Base-by-base conservation (phyloP, 2,113 vertebrate genomes). In the Callocephalon fimbriatum region DNA sequence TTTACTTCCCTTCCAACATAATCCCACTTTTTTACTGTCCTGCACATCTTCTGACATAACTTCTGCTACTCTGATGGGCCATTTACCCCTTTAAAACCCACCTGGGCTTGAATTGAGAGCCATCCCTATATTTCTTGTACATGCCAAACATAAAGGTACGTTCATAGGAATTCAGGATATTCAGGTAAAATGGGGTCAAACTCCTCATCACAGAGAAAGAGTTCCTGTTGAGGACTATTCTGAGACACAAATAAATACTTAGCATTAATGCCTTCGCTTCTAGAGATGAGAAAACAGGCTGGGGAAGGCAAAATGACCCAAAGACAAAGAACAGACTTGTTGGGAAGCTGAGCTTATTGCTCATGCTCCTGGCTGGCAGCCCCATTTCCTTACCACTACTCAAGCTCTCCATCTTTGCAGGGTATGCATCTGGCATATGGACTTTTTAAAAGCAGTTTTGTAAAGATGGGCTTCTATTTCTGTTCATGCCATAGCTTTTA, bases 391-490 rank as follows among this genome's bases (percentile, higher is more conserved):
- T 48, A 59, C 90, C 92, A 29, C 97, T 87, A 17, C 83, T 47
- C 91, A 37, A 61, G 79, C 82, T 95, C 94, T 88, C 68, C 92
- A 93, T 97, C 92, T 93, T 94, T 95, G 96, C 86, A 92, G 95
- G 75, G 82, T 96, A 86, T 95, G 95, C 95, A 97, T 92, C 90
- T 88, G 95, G 95, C 97, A 97, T 94, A 96, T 95, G 97, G 94
- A 71, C 87, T 95, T 93, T 95, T 97, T 93, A 95, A 95, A 96
- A 74, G 94, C 68, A 95, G 65, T 95, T 96, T 96, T 95, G 91
- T 68, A 95, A 97, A 97, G 95, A 93, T 97, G 95, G 97, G 91
- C 95, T 97, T 97, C 95, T 97, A 95, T 97, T 96, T 97, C 96
- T 97, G 95, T 95, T 91, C 95, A 92, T 93, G 94, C 97, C 95